Base-by-base conservation (phyloP, 2,113 vertebrate genomes). In the Elephantulus edwardii region DNA sequence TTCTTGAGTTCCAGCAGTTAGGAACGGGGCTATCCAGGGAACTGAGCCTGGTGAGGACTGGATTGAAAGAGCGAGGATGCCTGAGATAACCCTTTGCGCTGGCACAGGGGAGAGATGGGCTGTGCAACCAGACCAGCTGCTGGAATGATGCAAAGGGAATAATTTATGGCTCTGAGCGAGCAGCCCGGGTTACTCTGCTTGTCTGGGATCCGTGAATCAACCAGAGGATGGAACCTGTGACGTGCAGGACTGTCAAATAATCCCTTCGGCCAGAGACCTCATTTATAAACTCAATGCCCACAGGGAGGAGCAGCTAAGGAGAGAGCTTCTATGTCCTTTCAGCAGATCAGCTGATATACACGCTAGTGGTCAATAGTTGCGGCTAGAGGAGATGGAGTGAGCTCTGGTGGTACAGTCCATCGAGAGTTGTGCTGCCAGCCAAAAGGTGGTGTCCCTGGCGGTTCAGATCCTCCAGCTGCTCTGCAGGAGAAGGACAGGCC, bases 1-100 rank as follows among this genome's bases (percentile, higher is more conserved):
- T 94, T 97, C 96, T 97, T 96, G 96, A 96, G 74, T 96, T 97
- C 96, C 92, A 91, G 92, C 92, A 91, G 38, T 52, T n/a, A 93
- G 92, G 95, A 97, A 95, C 8, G 66, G 94, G 95, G 94, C 94
- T 86, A 83, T 92, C 80, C 89, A 70, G 95, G 88, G 92, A 96
- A 38, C 93, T 50, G 92, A 77, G 62, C 50, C 0, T 64, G 87
- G 87, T 11, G 64, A 74, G 86, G 86, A 93, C 84, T 60, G 35
- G 72, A 76, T 75, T 93, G 92, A 75, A 94, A 68, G 86, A 86
- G 81, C 19, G 70, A 40, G 17, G 28, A 62, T 17, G 40, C 48
- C 72, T 82, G 74, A 72, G 88, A 72, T 92, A 48, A 83, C 89
- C 75, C 64, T 88, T 30, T 54, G 8, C 22, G 2, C 28, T 24